Evolutionary conservation across 53 echinoderm and acorn worm species (phyloP), one percentile per base, ranked within the genome.

Genomic region (Astropecten irregularis): DNA sequence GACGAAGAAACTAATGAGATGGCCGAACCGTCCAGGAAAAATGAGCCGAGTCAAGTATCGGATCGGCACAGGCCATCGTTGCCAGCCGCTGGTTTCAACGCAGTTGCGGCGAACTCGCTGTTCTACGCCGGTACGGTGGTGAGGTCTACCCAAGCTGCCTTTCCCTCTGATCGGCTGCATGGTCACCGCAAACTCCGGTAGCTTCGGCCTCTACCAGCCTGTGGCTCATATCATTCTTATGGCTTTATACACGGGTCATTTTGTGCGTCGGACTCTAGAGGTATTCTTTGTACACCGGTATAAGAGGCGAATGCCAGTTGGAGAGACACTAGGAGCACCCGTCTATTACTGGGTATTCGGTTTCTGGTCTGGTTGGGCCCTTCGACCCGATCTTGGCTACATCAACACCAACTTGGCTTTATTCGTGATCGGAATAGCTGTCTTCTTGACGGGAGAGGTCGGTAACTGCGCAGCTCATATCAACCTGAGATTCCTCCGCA

Each of bases 231-330:
- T 49, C 10, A 85, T 85, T 20, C 46, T 85, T 21, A 72, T 85
- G 34, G 85, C 56, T 19, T 64, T 87, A 6, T 87, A 63, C 81
- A 18, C 56, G 10, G 61, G 44, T 31, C 87, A 87, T 18, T 87
- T 87, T 49, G 6, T 54, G 25, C 77, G 81, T 2, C 61, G 87
- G 22, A 64, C 79, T 26, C 14, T 81, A 42, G 87, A 87, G 39
- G 87, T 87, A 20, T 42, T 87, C 21, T 68, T 87, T 2, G 81
- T 87, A 9, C 87, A 87, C 34, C 79, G 33, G 40, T 87, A 81
- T 49, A 57, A 52, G 25, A 68, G 87, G 27, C 8, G 31, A 16
- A 79, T 81, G 81, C 20, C 81, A 1, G 3, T 87, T 0, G 33
- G 54, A 10, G 87, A 87, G 20, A 67, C 81, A 3, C 19, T 87